A percentile compares a stretch with the other conserved stretches of the same genome.
These are phyloP conservation scores for Ormyrus nitidulus DNA, from an alignment of 2,888 invertebrate species.

Conservation along the genomic window DNA sequence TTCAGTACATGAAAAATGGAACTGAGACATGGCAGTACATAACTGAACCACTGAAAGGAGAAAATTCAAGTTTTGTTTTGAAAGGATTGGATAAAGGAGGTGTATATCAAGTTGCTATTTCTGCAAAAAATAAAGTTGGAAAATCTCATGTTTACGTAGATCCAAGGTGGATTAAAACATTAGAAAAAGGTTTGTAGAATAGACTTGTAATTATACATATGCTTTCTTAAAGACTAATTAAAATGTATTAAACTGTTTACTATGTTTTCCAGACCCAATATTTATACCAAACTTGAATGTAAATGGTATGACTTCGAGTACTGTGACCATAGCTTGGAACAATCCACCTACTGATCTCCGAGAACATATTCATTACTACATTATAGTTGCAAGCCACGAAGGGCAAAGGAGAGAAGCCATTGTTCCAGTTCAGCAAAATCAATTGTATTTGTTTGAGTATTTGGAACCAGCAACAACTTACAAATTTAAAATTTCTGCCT, in stretches of 20 bases:
- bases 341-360: constrained; percentile 81
- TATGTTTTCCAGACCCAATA: constrained; percentile 80
- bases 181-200: constrained; percentile 76
- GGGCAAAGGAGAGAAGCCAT: constrained; percentile 78
- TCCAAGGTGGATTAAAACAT: constrained; percentile 79
- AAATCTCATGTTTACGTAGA: constrained; percentile 77
- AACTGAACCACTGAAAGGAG: constrained; percentile 79
- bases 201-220: neutral
- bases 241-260: neutral
- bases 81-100: constrained; percentile 81
- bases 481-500: constrained; percentile 87
- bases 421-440: constrained; percentile 81
- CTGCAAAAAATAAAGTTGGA: constrained; percentile 83
- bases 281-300: constrained; percentile 88
- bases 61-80: constrained; percentile 83
- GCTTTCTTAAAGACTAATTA: too few species aligned
- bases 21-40: constrained; percentile 79
- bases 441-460: constrained; percentile 87
- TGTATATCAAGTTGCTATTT: constrained; percentile 82
- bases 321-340: constrained; percentile 89
- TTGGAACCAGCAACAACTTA: constrained; percentile 88
- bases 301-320: constrained; percentile 82
- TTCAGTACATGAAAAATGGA: constrained; percentile 78
- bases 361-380: constrained; percentile 86
- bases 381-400: constrained; percentile 79